Base-by-base conservation (phyloP, 2,888 invertebrate genomes). In the Eretmocerus hayati region DNA sequence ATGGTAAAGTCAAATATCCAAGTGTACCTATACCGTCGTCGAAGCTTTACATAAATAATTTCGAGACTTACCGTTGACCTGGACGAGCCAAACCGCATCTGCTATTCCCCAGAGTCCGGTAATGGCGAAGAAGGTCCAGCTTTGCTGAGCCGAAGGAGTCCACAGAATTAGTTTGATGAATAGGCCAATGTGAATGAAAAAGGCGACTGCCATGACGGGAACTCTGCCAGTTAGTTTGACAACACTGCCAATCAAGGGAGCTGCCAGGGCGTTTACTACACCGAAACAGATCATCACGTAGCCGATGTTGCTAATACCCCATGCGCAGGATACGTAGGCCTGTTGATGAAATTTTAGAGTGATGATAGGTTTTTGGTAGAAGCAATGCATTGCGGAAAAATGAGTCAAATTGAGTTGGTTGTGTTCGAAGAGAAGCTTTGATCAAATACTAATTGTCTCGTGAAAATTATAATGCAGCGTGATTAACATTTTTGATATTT, bases 211-310 rank as follows among this genome's bases (percentile, higher is more conserved):
- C 74, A 93, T 85, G 48, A 94, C 81, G 0, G 89, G 83, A 41
- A 81, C 78, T 35, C 93, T 76, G 1, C 94, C 93, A 0, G 87
- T 83, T 55, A 85, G 71, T 67, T 88, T 90, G 46, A 86, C 85
- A 21, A 91, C 65, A 0, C 82, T 80, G 1, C 93, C 93, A 0
- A 87, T 87, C 9, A 84, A 71, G 1, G 89, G 81, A 0, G 93
- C 90, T 0, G 89, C 87, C n/a, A 90, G 67, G 0, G 92, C 90
- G 65, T 92, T 91, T 58, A 85, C 85, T 6, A 89, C 80, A 0
- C 94, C 94, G 67, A 90, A 93, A 66, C 90, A 90, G 54, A 94
- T 90, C 87, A 94, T 89, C 45, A 92, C 90, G 66, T 86, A 92
- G 1, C 95, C 95, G 43, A 95, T 91, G 70, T 91, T 87, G 57